Evolutionary conservation across 2,888 invertebrate species (phyloP).

Genomic region (Ceratothoa steindachneri): DNA sequence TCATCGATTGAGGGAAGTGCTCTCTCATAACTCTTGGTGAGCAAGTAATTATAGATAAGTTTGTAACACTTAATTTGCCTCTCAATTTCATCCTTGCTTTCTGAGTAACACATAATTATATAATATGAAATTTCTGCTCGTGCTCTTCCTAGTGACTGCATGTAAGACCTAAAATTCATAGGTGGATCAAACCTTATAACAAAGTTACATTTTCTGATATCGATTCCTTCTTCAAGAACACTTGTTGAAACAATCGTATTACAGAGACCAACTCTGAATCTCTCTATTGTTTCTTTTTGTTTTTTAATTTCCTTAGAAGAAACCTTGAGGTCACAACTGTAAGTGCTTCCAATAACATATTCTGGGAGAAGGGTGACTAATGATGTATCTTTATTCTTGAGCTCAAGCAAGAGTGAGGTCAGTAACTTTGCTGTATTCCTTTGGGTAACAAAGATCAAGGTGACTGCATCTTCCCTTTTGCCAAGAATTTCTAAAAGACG

Average conservation of each 20-base stretch:
- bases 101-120: conserved; percentile 25
- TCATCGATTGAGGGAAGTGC: conserved; percentile 21
- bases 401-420: conserved; percentile 21
- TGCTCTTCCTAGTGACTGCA: conserved; percentile 49
- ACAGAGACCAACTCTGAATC: conserved; percentile 34
- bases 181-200: conserved; percentile 48
- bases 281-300: conserved; percentile 27
- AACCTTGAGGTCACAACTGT: conserved; percentile 20
- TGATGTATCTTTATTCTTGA: not conserved
- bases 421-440: conserved; percentile 40
- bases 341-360: conserved; percentile 30
- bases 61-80: conserved; percentile 19
- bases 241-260: conserved; percentile 48
- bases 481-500: conserved; percentile 23
- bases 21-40: conserved; percentile 20
- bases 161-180: conserved; percentile 46
- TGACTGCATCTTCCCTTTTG: conserved; percentile 1
- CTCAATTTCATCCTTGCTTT: not conserved
- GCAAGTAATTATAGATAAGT: conserved; percentile 20
- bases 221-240: conserved; percentile 49
- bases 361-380: conserved; percentile 20
- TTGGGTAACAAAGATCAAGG: conserved; percentile 36
- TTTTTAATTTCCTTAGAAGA: conserved; percentile 24
- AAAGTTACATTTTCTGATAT: conserved; percentile 48
- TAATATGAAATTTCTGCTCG: conserved; percentile 45